Evolutionary conservation across 2,797 vertebrate genomes (phyloP), one percentile per base, ranked within the genome.

Genomic region (Malurus splendens): DNA sequence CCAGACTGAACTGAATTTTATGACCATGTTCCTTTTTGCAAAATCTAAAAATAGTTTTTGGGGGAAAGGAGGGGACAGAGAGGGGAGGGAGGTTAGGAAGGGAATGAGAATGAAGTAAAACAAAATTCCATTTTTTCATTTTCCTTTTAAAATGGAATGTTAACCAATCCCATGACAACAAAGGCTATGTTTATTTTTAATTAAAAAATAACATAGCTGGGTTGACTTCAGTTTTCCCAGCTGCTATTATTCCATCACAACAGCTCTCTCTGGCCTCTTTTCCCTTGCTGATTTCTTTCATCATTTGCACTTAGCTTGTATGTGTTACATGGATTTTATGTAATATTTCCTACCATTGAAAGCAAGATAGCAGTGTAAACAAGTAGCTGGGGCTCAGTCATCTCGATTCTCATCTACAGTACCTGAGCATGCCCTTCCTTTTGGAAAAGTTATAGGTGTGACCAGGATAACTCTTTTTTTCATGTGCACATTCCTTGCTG

Each of bases 141-240:
- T 64, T 18, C 2, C 12, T 57, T 87, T 80, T 71, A 7, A 56
- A 89, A 89, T 89, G 90, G 90, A 96, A 97, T 96, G 95, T 85
- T 97, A 95, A 95, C 94, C 77, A 95, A 95, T 93, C 95, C 95
- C 93, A 84, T 95, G 92, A 94, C 95, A 95, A 91, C 94, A 94
- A 97, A 95, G 38, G 50, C 56, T 55, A 15, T 95, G 95, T 95
- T 97, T 95, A 96, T 95, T 97, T 97, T 97, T 96, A 95, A 97
- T 97, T 96, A 96, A 96, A 96, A 96, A 96, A 95, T 94, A 96
- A 93, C 92, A 93, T 94, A 93, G 88, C 78, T 93, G 95, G 87
- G 90, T 96, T 95, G 92, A 95, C 94, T 94, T 96, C 94, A 95
- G 93, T 94, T 95, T 96, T 95, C 93, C 90, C 71, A 67, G 92